Percentiles rank a stretch among this genome's conserved stretches.
These are phyloP conservation scores for Ranitomeya variabilis DNA, from an alignment of 2,113 vertebrate species.

Conservation along the genomic window DNA sequence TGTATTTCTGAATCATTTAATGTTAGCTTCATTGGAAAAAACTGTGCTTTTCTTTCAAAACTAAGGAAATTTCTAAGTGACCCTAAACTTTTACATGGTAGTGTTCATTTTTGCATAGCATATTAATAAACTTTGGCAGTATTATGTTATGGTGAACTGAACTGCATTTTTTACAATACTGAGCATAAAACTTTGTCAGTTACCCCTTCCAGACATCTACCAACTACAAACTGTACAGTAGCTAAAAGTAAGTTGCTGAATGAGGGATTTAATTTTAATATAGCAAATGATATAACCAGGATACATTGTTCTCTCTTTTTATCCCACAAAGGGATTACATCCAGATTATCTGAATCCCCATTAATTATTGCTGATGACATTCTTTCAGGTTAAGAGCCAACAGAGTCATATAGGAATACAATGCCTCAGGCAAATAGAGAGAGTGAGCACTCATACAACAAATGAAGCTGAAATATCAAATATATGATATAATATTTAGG, in stretches of 20 bases:
- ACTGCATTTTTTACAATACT: background rate
- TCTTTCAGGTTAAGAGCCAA: constrained; percentile 5
- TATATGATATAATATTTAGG: no score
- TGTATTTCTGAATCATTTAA: no score
- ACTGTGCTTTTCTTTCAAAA: no score
- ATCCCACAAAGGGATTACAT: constrained; percentile 16
- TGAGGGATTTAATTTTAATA: constrained; percentile 9
- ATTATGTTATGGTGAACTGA: background rate
- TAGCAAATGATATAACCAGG: constrained; percentile 1
- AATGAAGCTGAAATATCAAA: background rate
- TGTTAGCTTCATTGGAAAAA: no score
- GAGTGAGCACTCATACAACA: background rate
- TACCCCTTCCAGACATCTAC: background rate
- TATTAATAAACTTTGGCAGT: no score
- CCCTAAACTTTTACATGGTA: no score
- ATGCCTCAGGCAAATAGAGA: background rate
- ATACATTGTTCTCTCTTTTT: constrained; percentile 14
- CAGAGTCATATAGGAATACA: background rate
- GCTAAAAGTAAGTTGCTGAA: background rate
- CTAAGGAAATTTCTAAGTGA: no score
- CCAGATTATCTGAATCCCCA: constrained; percentile 1
- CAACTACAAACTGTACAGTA: background rate
- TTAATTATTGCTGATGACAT: constrained; percentile 27
- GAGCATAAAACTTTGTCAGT: background rate
- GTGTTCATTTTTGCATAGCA: no score